Conservation (phyloP, 2,113 vertebrate genomes). For the Chionis minor region DNA sequence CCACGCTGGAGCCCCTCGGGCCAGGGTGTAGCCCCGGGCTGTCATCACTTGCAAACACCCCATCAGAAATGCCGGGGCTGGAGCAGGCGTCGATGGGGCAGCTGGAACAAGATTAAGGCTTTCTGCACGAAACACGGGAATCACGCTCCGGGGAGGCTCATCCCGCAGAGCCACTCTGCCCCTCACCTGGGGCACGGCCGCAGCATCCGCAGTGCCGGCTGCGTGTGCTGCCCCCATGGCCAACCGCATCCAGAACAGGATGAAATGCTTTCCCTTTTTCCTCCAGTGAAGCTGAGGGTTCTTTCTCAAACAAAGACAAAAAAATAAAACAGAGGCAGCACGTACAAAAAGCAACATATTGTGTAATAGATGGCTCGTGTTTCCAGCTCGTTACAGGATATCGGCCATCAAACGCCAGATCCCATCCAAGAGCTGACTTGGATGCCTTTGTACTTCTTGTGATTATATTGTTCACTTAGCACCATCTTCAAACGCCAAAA, state of each 20-base stretch:
- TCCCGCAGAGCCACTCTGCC: fast-evolving
- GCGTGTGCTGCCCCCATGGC: too few species aligned
- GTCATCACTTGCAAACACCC: background rate
- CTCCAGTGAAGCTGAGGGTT: background rate
- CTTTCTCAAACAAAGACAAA: background rate
- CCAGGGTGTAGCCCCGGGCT: background rate
- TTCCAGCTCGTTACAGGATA: background rate
- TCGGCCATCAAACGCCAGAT: background rate
- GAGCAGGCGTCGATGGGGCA: background rate
- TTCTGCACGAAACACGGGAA: background rate
- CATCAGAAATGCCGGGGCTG: background rate
- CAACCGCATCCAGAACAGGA: fast-evolving
- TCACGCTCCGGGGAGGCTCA: fast-evolving
- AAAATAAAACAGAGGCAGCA: background rate
- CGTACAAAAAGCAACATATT: background rate
- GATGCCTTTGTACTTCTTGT: background rate
- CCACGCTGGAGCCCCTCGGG: fast-evolving
- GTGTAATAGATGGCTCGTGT: background rate
- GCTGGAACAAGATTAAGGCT: background rate
- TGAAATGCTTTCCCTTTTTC: background rate
- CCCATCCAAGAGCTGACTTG: background rate
- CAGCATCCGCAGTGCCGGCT: background rate
- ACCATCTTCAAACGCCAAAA: background rate
- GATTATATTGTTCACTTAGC: background rate
- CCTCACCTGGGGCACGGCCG: fast-evolving